Evolutionary conservation across 1,140 invertebrate species (phyloP).

Genomic region (Pseudomyrmex gracilis): DNA sequence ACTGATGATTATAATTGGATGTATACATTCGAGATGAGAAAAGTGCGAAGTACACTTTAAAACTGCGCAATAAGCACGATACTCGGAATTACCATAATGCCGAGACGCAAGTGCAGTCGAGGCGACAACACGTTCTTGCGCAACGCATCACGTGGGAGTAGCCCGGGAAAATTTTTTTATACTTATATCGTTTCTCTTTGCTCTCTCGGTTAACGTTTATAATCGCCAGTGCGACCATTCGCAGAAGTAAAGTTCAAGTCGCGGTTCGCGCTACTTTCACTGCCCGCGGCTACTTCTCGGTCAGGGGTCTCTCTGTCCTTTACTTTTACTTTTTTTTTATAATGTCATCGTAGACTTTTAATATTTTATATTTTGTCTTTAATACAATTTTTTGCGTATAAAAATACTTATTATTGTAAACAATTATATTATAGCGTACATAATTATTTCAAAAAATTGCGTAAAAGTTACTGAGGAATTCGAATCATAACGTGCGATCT

Average conservation of each 20-base stretch:
- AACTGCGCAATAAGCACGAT: background rate
- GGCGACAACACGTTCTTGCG: constrained; percentile 48
- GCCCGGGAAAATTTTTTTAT: constrained; percentile 44
- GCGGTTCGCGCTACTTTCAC: constrained; percentile 74
- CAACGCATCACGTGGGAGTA: constrained; percentile 50
- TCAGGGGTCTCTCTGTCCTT: constrained; percentile 15
- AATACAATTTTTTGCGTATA: background rate
- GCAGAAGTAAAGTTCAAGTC: constrained; percentile 75
- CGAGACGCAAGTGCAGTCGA: background rate
- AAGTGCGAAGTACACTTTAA: background rate
- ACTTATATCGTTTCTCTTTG: constrained; percentile 55
- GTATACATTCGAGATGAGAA: background rate
- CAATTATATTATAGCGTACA: background rate
- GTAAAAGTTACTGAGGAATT: background rate
- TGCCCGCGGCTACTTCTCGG: constrained; percentile 70
- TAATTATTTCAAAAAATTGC: too few species aligned
- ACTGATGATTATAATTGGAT: background rate
- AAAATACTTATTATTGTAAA: constrained; percentile 4
- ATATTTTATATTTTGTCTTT: constrained; percentile 40
- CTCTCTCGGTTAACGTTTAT: constrained; percentile 45
- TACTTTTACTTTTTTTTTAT: background rate
- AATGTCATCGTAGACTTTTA: constrained; percentile 34
- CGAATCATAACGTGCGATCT: too few species aligned
- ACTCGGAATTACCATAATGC: background rate
- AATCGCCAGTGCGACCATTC: constrained; percentile 65